Percentiles rank a stretch among this genome's conserved stretches.
These are phyloP conservation scores for Xiphorhynchus erythropygius DNA, from an alignment of 2,797 vertebrate species.

Conservation along the genomic window DNA sequence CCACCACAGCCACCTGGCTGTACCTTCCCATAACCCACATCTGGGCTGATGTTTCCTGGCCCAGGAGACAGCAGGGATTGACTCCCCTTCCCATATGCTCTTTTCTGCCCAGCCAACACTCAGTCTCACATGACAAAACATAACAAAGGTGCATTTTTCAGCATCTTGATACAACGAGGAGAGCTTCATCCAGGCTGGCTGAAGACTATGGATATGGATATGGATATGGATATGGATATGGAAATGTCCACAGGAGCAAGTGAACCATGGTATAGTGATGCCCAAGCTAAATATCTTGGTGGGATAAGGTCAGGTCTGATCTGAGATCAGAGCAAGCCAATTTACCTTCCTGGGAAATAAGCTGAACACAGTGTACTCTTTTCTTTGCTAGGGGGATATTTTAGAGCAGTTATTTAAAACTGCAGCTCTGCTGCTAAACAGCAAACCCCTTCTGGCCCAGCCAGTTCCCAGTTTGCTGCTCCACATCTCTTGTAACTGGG, in stretches of 20 bases:
- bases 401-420: background rate
- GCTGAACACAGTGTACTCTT: background rate
- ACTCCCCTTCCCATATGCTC: background rate
- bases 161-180: background rate
- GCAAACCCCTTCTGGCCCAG: background rate
- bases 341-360: background rate
- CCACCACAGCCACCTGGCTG: background rate
- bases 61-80: background rate
- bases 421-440: background rate
- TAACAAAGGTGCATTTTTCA: background rate
- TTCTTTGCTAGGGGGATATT: background rate
- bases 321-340: background rate
- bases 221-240: no score
- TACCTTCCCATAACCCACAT: accelerated
- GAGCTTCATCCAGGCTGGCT: background rate
- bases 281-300: background rate
- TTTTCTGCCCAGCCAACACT: background rate
- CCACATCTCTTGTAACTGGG: background rate
- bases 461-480: accelerated
- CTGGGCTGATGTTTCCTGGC: background rate
- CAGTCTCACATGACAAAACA: no score
- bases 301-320: background rate
- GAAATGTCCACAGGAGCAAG: accelerated
- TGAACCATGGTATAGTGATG: background rate
- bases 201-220: background rate